Percentiles rank a stretch among this genome's conserved stretches.
phyloP scores from a whole-genome alignment of 2,888 invertebrate genomes.

The Polyommatus iphigenia region DNA sequence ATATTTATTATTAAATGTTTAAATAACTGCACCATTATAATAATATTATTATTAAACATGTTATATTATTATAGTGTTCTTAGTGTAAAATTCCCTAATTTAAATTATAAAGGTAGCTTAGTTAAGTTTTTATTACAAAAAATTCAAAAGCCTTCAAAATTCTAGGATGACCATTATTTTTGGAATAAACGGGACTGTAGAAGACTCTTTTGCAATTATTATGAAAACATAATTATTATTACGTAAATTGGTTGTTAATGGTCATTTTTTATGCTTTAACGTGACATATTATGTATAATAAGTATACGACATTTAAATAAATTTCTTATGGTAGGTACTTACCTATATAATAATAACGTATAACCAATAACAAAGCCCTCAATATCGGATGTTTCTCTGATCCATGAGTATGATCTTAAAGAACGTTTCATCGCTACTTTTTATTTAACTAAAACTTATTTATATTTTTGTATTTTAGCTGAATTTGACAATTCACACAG shows the following conservation, averaged over 20 bases:
- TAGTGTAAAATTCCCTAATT: no score
- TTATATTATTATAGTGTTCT: no score
- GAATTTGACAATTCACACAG: background rate
- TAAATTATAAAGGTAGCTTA: no score
- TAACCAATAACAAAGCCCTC: background rate
- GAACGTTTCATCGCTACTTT: background rate
- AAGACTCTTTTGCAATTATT: background rate
- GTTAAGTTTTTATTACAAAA: no score
- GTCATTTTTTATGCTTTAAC: no score
- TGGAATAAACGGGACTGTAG: background rate
- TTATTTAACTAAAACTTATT: background rate
- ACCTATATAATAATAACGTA: no score
- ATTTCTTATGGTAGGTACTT: no score
- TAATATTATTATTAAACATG: no score
- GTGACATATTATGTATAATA: background rate
- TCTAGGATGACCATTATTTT: background rate
- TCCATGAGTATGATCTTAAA: background rate
- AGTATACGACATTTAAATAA: background rate
- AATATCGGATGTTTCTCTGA: background rate
- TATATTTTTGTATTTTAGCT: no score
- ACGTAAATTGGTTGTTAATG: no score
- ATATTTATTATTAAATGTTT: background rate
- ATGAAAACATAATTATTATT: background rate
- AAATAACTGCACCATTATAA: no score
- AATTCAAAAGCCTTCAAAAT: no score